Percentiles rank a stretch among this genome's conserved stretches.
phyloP scores from a whole-genome alignment of 1,140 invertebrate species.

The Pogonognathellus flavescens region DNA sequence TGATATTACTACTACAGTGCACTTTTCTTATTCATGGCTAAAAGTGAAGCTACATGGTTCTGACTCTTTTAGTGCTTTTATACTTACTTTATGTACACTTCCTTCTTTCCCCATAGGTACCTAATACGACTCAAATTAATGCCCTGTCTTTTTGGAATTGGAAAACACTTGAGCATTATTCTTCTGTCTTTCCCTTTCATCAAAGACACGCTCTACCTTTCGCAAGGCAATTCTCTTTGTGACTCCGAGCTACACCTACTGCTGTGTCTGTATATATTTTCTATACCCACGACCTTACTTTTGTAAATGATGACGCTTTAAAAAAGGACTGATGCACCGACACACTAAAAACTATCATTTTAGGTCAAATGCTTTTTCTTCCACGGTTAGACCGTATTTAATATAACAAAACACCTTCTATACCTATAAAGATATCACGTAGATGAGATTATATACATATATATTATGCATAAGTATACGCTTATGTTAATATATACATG shows the following conservation, averaged over 20 bases:
- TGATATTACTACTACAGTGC: background rate
- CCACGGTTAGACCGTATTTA: background rate
- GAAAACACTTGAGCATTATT: slow-evolving; percentile 56
- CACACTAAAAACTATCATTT: background rate
- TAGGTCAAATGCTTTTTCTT: background rate
- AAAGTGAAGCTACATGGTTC: background rate
- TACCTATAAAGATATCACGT: too few species aligned
- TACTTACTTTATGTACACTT: background rate
- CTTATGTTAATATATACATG: background rate
- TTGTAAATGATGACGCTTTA: background rate
- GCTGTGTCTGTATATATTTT: background rate
- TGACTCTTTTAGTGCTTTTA: background rate
- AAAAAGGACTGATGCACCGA: background rate
- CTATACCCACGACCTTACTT: background rate
- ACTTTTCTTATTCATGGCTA: background rate
- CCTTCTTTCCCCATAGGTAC: slow-evolving; percentile 18
- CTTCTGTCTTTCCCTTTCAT: slow-evolving; percentile 34
- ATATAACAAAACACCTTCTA: too few species aligned
- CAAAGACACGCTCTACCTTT: slow-evolving; percentile 17
- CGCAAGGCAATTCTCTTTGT: background rate
- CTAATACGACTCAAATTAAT: slow-evolving; percentile 55
- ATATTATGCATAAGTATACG: background rate
- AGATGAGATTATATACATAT: too few species aligned
- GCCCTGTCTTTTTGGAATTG: slow-evolving; percentile 57
- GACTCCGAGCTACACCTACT: background rate